Evolutionary conservation across 2,888 invertebrate species (phyloP), one percentile per base, ranked within the genome.

Genomic region (Stegana nigrithorax): DNA sequence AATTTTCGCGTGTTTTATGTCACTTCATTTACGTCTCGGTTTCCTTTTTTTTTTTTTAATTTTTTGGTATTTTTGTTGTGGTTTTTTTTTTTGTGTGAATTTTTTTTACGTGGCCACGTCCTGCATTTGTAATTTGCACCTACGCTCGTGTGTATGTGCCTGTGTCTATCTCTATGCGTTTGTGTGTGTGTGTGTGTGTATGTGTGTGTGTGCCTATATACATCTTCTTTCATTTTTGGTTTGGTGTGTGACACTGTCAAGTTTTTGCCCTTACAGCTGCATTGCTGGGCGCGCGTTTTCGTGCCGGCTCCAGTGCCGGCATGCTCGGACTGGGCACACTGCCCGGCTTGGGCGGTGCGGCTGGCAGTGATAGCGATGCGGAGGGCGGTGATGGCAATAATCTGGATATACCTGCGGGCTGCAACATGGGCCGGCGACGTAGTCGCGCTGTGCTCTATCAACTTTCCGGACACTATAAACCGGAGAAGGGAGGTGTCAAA

Each of bases 381-480:
- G 93, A 90, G 90, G 93, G 93, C 87, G 93, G 92, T 88, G 82
- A 82, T 58, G 80, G 91, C 82, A 91, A 90, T 62, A 89, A 90
- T 84, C 85, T 93, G 87, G 92, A 92, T 87, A 91, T 91, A 76
- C 91, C 92, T 66, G 93, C 93, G 73, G 92, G 93, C 77, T 91
- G 93, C 81, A 95, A 95, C 88, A 96, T 96, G 88, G 95, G 95
- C 76, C 88, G 97, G 73, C 89, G 97, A 81, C 90, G 97, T 81
- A 96, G 96, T 84, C 89, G 97, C 83, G 97, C 97, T 45, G 97
- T 97, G 64, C 91, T 97, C 68, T 97, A 97, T 88, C 97, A 97
- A 88, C 90, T 97, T 78, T 97, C 96, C 75, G 97, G 97, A 69
- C 97, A 97, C 67, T 97, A 97, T 87, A 96, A 95, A 86, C 95